phyloP scores from a whole-genome alignment of 2,113 vertebrate genomes.

The Nanorana parkeri region DNA sequence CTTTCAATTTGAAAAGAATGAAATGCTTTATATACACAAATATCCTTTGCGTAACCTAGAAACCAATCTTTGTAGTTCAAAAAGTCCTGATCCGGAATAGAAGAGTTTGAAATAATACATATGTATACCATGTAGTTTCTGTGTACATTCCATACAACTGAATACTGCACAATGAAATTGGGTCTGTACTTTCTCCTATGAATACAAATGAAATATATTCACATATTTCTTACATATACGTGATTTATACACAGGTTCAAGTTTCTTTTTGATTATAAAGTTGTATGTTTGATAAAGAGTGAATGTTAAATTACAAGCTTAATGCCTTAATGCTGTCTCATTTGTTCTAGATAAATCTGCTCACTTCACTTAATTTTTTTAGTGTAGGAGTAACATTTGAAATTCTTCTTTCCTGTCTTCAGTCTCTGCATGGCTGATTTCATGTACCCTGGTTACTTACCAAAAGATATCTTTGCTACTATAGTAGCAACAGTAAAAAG shows the following conservation, averaged over 20 bases:
- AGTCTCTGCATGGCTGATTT: too few species aligned
- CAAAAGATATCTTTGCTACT: too few species aligned
- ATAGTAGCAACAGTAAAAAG: too few species aligned
- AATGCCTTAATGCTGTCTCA: too few species aligned
- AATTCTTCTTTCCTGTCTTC: too few species aligned
- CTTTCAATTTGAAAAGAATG: conserved; percentile 32
- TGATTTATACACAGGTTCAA: too few species aligned
- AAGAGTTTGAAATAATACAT: conserved; percentile 10
- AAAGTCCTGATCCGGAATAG: conserved; percentile 47
- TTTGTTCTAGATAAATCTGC: too few species aligned
- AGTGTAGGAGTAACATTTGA: too few species aligned
- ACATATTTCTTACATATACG: too few species aligned
- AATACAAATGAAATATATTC: neutral
- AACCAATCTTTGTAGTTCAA: conserved; percentile 51
- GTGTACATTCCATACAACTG: neutral
- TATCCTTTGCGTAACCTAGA: conserved; percentile 49
- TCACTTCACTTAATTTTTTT: too few species aligned
- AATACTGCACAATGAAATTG: neutral
- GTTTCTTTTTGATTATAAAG: conserved; percentile 12
- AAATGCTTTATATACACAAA: conserved; percentile 52
- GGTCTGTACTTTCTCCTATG: neutral
- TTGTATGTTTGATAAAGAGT: neutral
- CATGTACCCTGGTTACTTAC: too few species aligned
- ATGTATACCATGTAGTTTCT: conserved; percentile 20
- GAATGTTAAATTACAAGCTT: conserved; percentile 30